A percentile compares a stretch with the other conserved stretches of the same genome.
phyloP scores from a whole-genome alignment of 1,140 invertebrate species.

The Orius insidiosus region DNA sequence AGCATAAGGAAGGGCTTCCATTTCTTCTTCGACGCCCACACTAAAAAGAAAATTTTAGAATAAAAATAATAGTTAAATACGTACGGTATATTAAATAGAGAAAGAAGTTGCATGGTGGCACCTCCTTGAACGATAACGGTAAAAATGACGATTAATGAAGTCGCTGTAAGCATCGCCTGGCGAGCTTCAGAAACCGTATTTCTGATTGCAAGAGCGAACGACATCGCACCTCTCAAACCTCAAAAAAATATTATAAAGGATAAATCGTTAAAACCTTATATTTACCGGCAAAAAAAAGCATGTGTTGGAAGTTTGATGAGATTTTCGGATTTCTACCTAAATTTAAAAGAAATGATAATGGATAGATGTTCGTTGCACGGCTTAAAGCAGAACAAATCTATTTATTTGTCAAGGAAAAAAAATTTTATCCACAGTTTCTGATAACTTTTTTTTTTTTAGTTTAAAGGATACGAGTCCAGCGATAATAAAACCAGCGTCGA shows the following conservation, averaged over 20 bases:
- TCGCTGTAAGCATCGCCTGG: constrained; percentile 88
- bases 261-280: constrained; percentile 12
- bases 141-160: constrained; percentile 86
- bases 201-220: constrained; percentile 89
- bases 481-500: constrained; percentile 76
- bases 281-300: constrained; percentile 93
- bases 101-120: constrained; percentile 76
- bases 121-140: constrained; percentile 93
- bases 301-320: constrained; percentile 86
- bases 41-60: constrained; percentile 32
- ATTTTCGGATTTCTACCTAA: constrained; percentile 84
- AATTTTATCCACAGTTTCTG: no score
- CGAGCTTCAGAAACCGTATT: constrained; percentile 89
- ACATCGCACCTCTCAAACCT: constrained; percentile 91
- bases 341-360: constrained; percentile 85
- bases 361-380: constrained; percentile 87
- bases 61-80: constrained; percentile 23
- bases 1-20: constrained; percentile 52
- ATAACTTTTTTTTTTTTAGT: no score
- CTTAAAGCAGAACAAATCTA: constrained; percentile 71
- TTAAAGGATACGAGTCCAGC: constrained; percentile 87
- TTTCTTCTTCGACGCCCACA: constrained; percentile 77
- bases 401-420: constrained; percentile 16
- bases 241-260: constrained; percentile 12
- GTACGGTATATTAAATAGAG: constrained; percentile 87